Conservation (phyloP, 2,797 vertebrate genomes). For the Hoplostethus atlanticus region DNA sequence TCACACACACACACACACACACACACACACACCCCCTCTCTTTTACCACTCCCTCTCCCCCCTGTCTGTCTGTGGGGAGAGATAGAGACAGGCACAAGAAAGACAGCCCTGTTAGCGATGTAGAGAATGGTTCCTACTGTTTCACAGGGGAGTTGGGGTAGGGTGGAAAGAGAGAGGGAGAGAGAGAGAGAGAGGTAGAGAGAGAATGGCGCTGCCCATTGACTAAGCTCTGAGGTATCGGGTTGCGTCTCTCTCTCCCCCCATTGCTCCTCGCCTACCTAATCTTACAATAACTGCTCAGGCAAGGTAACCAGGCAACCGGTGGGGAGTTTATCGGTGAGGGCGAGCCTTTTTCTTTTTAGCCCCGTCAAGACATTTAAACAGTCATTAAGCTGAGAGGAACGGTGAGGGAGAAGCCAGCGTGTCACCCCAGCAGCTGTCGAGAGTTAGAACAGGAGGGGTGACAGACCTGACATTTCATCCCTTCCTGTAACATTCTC, state of each 20-base stretch:
- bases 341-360: slow-evolving; percentile 55
- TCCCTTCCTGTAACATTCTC: slow-evolving; percentile 28
- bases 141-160: slow-evolving; percentile 64
- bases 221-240: slow-evolving; percentile 73
- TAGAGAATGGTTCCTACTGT: slow-evolving; percentile 83
- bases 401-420: slow-evolving; percentile 62
- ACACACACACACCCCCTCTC: slow-evolving; percentile 40
- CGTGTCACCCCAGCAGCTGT: slow-evolving; percentile 56
- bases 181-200: background rate
- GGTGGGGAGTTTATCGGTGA: slow-evolving; percentile 63
- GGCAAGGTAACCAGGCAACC: slow-evolving; percentile 85
- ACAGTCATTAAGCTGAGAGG: slow-evolving; percentile 74
- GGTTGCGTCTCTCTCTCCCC: slow-evolving; percentile 67
- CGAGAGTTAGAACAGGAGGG: slow-evolving; percentile 38
- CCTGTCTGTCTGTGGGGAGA: slow-evolving; percentile 65
- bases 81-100: slow-evolving; percentile 77
- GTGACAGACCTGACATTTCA: slow-evolving; percentile 55
- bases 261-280: slow-evolving; percentile 52
- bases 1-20: background rate
- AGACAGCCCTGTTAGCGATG: slow-evolving; percentile 78
- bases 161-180: slow-evolving; percentile 41
- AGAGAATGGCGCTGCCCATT: slow-evolving; percentile 55
- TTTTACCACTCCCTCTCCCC: slow-evolving; percentile 50
- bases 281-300: slow-evolving; percentile 64
- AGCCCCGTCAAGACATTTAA: slow-evolving; percentile 75